A percentile compares a stretch with the other conserved stretches of the same genome.
Evolutionary conservation across 2,888 invertebrate species (phyloP).

Genomic region (Oasisia sp.): DNA sequence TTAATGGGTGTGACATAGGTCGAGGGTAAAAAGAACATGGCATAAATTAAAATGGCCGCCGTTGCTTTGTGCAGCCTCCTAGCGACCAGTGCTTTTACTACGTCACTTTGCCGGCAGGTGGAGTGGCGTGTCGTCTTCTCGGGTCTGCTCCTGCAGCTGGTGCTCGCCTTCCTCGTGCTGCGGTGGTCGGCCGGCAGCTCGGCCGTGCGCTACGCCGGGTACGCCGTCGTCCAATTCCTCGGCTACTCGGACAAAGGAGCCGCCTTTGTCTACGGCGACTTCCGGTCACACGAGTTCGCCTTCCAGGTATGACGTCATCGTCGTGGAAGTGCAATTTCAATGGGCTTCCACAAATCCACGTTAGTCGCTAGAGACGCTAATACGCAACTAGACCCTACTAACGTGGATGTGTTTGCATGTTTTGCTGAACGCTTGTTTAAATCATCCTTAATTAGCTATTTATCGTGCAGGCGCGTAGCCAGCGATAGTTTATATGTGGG

Average conservation of each 20-base stretch:
- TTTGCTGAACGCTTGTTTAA: no score
- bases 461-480: no score
- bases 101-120: conserved; percentile 30
- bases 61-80: not conserved
- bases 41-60: not conserved
- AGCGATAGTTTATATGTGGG: no score
- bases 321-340: not conserved
- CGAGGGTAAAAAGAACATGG: not conserved
- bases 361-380: no score
- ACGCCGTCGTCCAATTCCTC: conserved; percentile 37
- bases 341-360: no score
- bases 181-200: conserved; percentile 36
- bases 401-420: no score
- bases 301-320: conserved; percentile 36
- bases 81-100: not conserved
- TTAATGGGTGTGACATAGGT: not conserved
- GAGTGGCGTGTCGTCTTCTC: conserved; percentile 34
- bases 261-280: conserved; percentile 38
- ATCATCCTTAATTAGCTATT: no score
- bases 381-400: no score
- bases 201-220: conserved; percentile 34
- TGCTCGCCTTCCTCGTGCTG: conserved; percentile 38
- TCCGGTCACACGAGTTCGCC: conserved; percentile 35
- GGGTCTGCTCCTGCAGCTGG: conserved; percentile 34
- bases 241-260: conserved; percentile 36